Evolutionary conservation across 2,888 invertebrate species (phyloP).

Genomic region (Tetragonisca angustula): DNA sequence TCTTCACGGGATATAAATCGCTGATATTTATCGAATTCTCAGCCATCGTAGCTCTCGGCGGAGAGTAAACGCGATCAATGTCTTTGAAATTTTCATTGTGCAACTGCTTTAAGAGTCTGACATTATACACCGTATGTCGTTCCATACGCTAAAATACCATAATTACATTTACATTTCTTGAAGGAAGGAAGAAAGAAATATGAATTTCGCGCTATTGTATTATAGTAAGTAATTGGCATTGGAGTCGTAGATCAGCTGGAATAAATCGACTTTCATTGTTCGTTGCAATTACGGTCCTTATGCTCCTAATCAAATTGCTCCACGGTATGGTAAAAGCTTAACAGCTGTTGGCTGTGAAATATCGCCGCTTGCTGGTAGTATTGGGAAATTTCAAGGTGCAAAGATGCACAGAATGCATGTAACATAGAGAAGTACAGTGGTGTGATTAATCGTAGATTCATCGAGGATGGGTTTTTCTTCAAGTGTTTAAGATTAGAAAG

Average conservation of each 20-base stretch:
- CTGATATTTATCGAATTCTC: background rate
- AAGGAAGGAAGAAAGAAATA: background rate
- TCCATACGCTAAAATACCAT: background rate
- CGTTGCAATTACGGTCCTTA: background rate
- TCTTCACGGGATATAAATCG: constrained; percentile 24
- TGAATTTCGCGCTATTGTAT: constrained; percentile 13
- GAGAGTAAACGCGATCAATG: background rate
- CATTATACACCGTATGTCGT: background rate
- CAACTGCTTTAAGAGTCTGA: background rate
- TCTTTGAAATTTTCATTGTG: background rate
- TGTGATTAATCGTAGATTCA: too few species aligned
- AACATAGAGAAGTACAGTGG: too few species aligned
- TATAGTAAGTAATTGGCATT: constrained; percentile 7
- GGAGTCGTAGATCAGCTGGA: background rate
- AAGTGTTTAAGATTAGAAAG: too few species aligned
- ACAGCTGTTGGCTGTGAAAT: background rate
- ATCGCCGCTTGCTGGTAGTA: background rate
- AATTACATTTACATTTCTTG: too few species aligned
- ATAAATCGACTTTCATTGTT: background rate
- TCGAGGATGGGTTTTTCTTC: too few species aligned
- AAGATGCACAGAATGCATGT: too few species aligned
- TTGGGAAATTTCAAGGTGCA: too few species aligned
- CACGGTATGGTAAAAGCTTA: background rate
- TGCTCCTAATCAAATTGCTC: background rate
- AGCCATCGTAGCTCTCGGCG: too few species aligned